Evolutionary conservation across 2,888 invertebrate genomes (phyloP), one percentile per base, ranked within the genome.

Genomic region (Anodontia alba): DNA sequence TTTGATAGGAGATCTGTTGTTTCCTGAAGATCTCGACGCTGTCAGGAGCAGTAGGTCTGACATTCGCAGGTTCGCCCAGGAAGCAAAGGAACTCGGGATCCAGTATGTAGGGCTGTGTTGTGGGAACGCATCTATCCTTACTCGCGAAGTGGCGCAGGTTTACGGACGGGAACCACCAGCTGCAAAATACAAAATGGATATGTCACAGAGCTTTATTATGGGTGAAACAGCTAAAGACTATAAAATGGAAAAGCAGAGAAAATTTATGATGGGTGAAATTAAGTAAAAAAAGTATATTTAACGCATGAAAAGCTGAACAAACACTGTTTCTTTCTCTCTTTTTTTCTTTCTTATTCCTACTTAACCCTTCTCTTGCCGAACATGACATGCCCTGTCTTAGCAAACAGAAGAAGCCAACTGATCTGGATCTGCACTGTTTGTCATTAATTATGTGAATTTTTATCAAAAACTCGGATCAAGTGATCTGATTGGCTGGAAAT

Each of bases 51-150:
- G 84, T 31, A 84, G 90, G 36, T 73, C 79, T 1, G 91, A 92
- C 57, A 87, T 93, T 33, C 75, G 76, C 7, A 42, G 82, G 69
- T 92, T 93, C 81, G 92, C 91, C 0, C 54, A 85, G 51, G 88
- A 90, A 75, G 89, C 90, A 0, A 87, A 89, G 69, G 88, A 81
- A 23, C 83, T 91, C 12, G 92, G 92, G 1, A 86, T 93, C 15
- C 88, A 91, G 73, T 93, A 93, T 79, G 79, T 92, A 0, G 93
- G 93, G 0, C 86, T 93, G 15, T 93, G 93, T 76, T 93, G 93
- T 73, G 93, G 93, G 12, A 91, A 91, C 67, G 80, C 88, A 3
- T 79, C 92, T 0, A 87, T 86, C 70, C 82, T 90, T 74, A 81
- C 87, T 42, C 84, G 93, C 20, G 88, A 89, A 43, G 75, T 93